These are phyloP conservation scores for Eriocheir sinensis DNA, from an alignment of 1,140 invertebrate genomes.

Conservation along the genomic window DNA sequence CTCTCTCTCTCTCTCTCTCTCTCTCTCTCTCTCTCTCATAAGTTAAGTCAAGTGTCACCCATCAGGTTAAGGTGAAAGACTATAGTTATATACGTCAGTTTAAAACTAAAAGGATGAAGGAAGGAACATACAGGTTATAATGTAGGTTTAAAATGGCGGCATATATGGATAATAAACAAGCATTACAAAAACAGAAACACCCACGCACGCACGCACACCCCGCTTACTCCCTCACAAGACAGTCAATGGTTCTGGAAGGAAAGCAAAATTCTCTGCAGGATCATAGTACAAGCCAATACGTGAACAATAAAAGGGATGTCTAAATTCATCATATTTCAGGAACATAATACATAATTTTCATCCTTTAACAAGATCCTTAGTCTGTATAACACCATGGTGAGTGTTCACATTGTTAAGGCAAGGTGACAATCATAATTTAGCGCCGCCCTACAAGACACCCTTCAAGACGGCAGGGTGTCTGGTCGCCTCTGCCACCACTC, in stretches of 20 bases:
- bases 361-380: too few relatives aligned
- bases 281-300: not conserved
- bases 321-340: not conserved
- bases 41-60: not conserved
- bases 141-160: not conserved
- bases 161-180: not conserved
- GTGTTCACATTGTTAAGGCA: too few relatives aligned
- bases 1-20: too few relatives aligned
- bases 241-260: not conserved
- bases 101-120: conserved; percentile 1
- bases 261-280: not conserved
- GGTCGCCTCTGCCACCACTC: not conserved
- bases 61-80: not conserved
- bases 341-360: too few relatives aligned
- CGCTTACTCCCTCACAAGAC: not conserved
- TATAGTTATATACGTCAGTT: too few relatives aligned
- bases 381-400: too few relatives aligned
- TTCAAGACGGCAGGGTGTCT: not conserved
- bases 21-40: not conserved
- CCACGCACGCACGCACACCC: not conserved
- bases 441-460: not conserved
- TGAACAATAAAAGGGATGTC: not conserved
- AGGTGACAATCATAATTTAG: too few relatives aligned
- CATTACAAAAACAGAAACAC: not conserved
- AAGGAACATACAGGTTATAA: not conserved